Evolutionary conservation across 1,140 invertebrate species (phyloP).

Genomic region (Nasonia giraulti): DNA sequence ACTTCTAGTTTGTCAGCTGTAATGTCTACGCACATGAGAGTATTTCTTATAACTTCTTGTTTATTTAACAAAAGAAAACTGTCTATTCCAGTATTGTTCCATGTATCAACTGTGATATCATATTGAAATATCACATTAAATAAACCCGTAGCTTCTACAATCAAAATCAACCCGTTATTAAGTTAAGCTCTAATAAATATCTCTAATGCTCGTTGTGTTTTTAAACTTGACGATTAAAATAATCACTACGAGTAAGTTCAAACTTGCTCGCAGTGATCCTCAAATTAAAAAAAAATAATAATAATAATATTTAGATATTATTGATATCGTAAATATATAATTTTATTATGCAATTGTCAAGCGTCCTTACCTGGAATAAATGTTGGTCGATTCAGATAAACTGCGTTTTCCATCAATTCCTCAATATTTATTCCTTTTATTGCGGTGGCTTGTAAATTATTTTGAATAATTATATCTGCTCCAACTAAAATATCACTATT

Average conservation of each 20-base stretch:
- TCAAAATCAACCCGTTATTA: neutral
- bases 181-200: too few relatives aligned
- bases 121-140: conserved; percentile 56
- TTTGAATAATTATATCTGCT: conserved; percentile 50
- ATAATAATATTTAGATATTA: too few relatives aligned
- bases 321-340: too few relatives aligned
- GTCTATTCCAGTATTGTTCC: conserved; percentile 58
- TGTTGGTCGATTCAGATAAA: conserved; percentile 52
- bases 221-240: too few relatives aligned
- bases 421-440: conserved; percentile 59
- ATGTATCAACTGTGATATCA: conserved; percentile 48
- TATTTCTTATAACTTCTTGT: conserved; percentile 51
- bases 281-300: too few relatives aligned
- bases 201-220: too few relatives aligned
- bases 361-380: conserved; percentile 18
- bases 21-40: conserved; percentile 51
- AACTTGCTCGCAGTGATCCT: too few relatives aligned
- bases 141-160: conserved; percentile 54
- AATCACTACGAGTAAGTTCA: too few relatives aligned
- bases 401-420: conserved; percentile 51
- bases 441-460: conserved; percentile 47
- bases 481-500: conserved; percentile 51
- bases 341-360: neutral
- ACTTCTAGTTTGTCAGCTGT: conserved; percentile 53
- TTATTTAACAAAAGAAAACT: conserved; percentile 55